phyloP scores from a whole-genome alignment of 2,797 vertebrate species.

The Muscicapa striata region DNA sequence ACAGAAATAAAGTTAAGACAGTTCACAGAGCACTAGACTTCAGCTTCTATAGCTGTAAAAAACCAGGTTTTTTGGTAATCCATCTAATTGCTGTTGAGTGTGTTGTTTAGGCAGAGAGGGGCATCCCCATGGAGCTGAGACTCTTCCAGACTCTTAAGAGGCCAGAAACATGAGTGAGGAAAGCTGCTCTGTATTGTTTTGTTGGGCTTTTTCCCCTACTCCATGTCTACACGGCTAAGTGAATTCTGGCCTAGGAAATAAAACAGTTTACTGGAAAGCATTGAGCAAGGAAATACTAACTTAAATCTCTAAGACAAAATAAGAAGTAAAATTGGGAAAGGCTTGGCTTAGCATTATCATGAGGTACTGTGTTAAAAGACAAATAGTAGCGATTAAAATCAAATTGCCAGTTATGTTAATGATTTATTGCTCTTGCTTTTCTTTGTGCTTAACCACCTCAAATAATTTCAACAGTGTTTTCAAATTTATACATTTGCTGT shows the following conservation, averaged over 20 bases:
- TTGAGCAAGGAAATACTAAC: background rate
- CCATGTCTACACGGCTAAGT: background rate
- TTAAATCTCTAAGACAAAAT: background rate
- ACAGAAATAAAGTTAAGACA: background rate
- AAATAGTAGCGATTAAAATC: background rate
- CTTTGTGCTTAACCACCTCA: background rate
- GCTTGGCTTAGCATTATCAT: background rate
- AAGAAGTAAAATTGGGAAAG: background rate
- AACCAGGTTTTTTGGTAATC: background rate
- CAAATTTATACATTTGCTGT: background rate
- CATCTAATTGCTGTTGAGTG: background rate
- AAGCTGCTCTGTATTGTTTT: background rate
- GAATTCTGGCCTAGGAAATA: background rate
- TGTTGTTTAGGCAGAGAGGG: background rate
- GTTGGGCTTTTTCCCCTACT: background rate
- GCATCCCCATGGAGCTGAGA: background rate
- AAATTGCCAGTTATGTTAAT: background rate
- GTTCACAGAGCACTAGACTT: background rate
- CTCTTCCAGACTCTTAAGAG: background rate
- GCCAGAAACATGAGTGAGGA: background rate
- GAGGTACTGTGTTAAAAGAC: background rate
- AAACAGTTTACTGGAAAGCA: constrained; percentile 23
- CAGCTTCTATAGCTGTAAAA: background rate
- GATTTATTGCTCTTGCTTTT: constrained; percentile 1
- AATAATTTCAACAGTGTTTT: background rate